phyloP scores from a whole-genome alignment of 2,113 vertebrate genomes.

The Mormyrus lacerda region DNA sequence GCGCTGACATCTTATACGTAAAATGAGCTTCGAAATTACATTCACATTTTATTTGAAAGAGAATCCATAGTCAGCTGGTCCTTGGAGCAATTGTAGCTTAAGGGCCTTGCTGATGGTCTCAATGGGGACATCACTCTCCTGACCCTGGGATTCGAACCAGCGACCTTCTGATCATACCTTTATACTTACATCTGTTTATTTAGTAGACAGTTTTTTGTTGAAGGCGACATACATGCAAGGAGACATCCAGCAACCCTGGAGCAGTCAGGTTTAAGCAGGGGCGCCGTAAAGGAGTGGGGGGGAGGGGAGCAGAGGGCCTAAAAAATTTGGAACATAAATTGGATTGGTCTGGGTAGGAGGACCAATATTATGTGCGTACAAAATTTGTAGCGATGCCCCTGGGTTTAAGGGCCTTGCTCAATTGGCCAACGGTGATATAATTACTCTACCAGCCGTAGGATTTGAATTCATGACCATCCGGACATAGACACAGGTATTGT shows the following conservation, averaged over 20 bases:
- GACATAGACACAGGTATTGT: neutral
- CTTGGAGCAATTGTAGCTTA: neutral
- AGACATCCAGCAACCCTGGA: neutral
- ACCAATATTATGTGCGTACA: neutral
- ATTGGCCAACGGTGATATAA: neutral
- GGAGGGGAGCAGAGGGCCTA: neutral
- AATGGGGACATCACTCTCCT: neutral
- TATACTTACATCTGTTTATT: neutral
- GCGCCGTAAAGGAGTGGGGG: neutral
- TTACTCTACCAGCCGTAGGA: neutral
- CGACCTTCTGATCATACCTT: neutral
- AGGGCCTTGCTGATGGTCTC: neutral
- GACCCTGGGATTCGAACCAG: neutral
- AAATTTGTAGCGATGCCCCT: neutral
- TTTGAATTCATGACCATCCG: neutral
- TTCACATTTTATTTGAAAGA: neutral
- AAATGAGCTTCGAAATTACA: neutral
- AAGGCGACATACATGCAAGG: neutral
- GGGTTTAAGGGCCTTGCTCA: neutral
- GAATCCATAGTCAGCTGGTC: neutral
- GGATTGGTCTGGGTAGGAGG: neutral
- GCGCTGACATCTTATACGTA: neutral
- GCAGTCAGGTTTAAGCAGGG: neutral
- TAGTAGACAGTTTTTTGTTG: neutral
- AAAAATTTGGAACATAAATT: neutral